Percentiles rank a stretch among this genome's conserved stretches.
Conservation (phyloP, 2,113 vertebrate species). For the Poecilia latipinna region DNA sequence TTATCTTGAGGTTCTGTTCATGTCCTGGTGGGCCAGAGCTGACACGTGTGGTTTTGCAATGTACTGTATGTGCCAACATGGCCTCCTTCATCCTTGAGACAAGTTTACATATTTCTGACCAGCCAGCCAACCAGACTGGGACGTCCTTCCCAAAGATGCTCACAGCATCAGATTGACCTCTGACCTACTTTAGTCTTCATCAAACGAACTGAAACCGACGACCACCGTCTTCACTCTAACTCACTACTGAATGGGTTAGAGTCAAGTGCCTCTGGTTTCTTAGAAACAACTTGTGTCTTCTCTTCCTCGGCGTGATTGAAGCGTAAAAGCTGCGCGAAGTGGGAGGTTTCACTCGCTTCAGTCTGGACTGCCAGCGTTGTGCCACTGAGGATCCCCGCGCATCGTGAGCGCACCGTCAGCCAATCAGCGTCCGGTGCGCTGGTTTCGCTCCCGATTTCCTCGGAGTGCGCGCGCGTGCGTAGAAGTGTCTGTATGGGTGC, state of each 20-base stretch:
- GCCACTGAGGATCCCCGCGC: background rate
- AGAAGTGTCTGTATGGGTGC: background rate
- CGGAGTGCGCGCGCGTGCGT: background rate
- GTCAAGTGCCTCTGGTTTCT: background rate
- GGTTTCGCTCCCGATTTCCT: conserved; percentile 15
- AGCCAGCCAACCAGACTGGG: too few species aligned
- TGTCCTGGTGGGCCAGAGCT: too few species aligned
- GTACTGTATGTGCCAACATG: too few species aligned
- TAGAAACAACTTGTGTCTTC: conserved; percentile 11
- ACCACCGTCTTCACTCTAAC: too few species aligned
- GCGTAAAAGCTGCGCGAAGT: background rate
- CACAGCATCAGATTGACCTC: background rate
- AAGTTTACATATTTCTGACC: too few species aligned
- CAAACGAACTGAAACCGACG: background rate
- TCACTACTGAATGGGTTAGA: too few species aligned
- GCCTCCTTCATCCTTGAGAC: too few species aligned
- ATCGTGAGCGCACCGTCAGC: background rate
- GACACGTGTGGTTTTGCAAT: too few species aligned
- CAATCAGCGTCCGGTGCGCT: conserved; percentile 40
- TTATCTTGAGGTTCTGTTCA: too few species aligned
- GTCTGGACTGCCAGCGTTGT: background rate
- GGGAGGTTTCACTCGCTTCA: conserved; percentile 20
- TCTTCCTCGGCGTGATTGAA: conserved; percentile 13
- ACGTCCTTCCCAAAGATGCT: too few species aligned
- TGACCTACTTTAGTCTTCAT: background rate